Conservation (phyloP, 2,888 invertebrate genomes). For the Lingula anatina region DNA sequence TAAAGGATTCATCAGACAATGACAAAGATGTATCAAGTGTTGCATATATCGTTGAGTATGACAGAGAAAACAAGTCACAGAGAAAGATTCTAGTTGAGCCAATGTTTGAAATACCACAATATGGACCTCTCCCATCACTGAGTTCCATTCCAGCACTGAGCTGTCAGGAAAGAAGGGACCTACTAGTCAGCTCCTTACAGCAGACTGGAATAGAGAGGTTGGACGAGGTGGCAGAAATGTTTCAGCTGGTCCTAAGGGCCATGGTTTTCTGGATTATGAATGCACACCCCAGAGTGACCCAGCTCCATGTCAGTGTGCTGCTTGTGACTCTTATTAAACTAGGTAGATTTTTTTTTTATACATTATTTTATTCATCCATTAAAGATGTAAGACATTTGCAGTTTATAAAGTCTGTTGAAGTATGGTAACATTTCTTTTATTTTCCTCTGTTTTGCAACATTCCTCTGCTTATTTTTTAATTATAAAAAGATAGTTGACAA, state of each 20-base stretch:
- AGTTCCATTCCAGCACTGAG: conserved; percentile 7
- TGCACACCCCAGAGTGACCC: conserved; percentile 22
- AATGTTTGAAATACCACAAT: conserved; percentile 5
- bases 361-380: too few relatives aligned
- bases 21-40: neutral
- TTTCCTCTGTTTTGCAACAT: too few relatives aligned
- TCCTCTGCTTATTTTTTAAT: too few relatives aligned
- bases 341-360: too few relatives aligned
- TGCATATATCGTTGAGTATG: conserved; percentile 26
- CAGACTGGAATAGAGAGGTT: neutral
- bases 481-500: too few relatives aligned
- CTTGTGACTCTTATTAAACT: conserved; percentile 15
- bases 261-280: conserved; percentile 24
- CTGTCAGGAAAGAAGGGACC: conserved; percentile 2
- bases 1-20: too few relatives aligned
- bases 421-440: too few relatives aligned
- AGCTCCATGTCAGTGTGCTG: conserved; percentile 17
- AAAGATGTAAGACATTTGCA: too few relatives aligned
- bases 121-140: conserved; percentile 15
- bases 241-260: conserved; percentile 11
- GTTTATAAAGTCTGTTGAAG: too few relatives aligned
- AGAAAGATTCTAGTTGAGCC: conserved; percentile 19
- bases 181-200: neutral
- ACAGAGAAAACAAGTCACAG: conserved; percentile 21
- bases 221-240: too few relatives aligned